Percentiles rank a stretch among this genome's conserved stretches.
phyloP scores from a whole-genome alignment of 2,797 vertebrate genomes.

The Danio kyathit region DNA sequence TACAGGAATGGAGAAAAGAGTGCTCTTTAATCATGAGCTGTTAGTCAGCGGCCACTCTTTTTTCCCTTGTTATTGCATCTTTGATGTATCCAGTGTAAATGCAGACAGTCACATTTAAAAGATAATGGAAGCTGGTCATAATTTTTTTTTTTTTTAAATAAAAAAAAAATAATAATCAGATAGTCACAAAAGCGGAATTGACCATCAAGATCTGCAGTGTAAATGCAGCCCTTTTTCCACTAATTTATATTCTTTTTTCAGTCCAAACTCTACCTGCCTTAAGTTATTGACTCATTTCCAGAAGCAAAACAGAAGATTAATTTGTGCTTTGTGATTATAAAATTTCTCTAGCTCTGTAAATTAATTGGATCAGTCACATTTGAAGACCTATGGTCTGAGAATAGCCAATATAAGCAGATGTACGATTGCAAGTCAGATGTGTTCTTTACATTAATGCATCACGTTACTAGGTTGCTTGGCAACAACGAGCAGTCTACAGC shows the following conservation, averaged over 20 bases:
- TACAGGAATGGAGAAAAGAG: no score
- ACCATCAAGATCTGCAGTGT: no score
- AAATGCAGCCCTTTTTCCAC: neutral
- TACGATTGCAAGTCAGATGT: neutral
- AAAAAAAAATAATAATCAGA: no score
- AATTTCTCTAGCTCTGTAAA: neutral
- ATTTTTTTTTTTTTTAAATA: no score
- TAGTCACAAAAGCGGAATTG: no score
- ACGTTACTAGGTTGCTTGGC: neutral
- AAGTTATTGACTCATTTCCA: slow-evolving; percentile 15
- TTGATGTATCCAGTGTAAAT: no score
- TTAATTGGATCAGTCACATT: neutral
- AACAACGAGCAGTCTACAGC: neutral
- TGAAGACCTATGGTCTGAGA: neutral
- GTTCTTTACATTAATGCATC: neutral
- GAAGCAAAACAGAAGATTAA: neutral
- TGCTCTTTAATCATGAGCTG: no score
- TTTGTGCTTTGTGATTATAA: neutral
- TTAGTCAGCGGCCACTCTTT: no score
- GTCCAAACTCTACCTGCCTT: neutral
- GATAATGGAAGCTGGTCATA: no score
- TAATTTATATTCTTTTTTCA: neutral
- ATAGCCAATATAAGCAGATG: neutral
- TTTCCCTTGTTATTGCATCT: no score
- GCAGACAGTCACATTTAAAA: no score